phyloP scores from a whole-genome alignment of 2,888 invertebrate species.

The Synanthedon myopaeformis region DNA sequence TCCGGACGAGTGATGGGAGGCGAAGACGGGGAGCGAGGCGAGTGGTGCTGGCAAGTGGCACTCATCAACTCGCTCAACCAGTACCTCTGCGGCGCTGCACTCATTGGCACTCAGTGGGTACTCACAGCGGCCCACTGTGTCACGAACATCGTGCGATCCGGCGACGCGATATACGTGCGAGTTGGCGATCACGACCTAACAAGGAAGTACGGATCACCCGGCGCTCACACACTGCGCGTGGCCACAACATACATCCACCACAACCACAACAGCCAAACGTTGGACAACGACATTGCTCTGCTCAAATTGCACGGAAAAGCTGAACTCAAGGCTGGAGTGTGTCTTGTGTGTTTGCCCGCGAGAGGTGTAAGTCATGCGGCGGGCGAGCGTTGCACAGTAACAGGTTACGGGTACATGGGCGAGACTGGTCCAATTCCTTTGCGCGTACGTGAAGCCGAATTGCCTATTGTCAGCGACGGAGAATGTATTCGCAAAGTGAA shows the following conservation, averaged over 20 bases:
- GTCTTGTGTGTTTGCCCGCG: conserved; percentile 89
- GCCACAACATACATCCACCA: conserved; percentile 96
- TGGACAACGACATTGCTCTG: conserved; percentile 94
- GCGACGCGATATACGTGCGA: conserved; percentile 92
- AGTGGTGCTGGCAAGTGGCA: conserved; percentile 97
- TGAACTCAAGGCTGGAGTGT: conserved; percentile 78
- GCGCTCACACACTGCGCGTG: conserved; percentile 89
- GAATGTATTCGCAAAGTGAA: conserved; percentile 94
- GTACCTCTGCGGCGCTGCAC: conserved; percentile 92
- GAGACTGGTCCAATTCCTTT: conserved; percentile 95
- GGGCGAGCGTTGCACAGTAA: conserved; percentile 91
- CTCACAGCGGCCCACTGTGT: conserved; percentile 94
- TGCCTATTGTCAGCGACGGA: conserved; percentile 92
- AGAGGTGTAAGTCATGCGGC: conserved; percentile 89
- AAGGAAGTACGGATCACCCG: conserved; percentile 89
- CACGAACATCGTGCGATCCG: conserved; percentile 93
- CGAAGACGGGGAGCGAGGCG: conserved; percentile 89
- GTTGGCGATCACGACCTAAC: conserved; percentile 94
- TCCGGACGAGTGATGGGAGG: conserved; percentile 84
- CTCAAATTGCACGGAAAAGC: conserved; percentile 90
- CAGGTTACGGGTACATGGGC: conserved; percentile 95
- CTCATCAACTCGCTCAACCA: conserved; percentile 93
- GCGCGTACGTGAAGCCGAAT: conserved; percentile 88
- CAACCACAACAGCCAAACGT: conserved; percentile 94
- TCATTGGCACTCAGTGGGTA: conserved; percentile 95